Conservation (phyloP, 1,140 invertebrate species). For the Meloidogyne exigua region DNA sequence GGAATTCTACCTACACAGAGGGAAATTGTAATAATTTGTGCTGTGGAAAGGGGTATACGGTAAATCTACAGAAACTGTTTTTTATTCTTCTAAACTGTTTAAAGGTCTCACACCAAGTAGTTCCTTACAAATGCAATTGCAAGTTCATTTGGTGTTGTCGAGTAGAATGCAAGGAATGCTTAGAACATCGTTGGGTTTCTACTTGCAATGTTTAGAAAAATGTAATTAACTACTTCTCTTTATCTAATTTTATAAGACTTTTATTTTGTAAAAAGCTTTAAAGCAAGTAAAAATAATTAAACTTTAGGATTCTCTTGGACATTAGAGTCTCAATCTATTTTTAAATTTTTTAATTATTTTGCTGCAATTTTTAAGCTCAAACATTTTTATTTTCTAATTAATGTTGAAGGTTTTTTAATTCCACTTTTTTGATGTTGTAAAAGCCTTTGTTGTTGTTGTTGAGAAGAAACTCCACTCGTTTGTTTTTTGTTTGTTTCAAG, state of each 20-base stretch:
- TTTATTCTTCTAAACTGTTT: background rate
- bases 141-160: conserved; percentile 89
- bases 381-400: background rate
- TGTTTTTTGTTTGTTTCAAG: background rate
- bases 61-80: conserved; percentile 15
- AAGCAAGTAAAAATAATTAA: background rate
- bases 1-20: conserved; percentile 71
- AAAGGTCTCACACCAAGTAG: conserved; percentile 77
- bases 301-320: no score
- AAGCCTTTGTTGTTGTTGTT: conserved; percentile 15
- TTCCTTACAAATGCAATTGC: conserved; percentile 86
- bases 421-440: background rate
- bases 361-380: background rate
- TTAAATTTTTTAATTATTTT: no score
- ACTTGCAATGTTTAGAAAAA: conserved; percentile 29
- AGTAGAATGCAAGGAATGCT: conserved; percentile 66
- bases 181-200: conserved; percentile 32
- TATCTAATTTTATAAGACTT: background rate
- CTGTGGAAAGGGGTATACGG: conserved; percentile 80
- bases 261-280: background rate
- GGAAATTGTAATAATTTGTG: conserved; percentile 82
- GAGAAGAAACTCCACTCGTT: conserved; percentile 6
- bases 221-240: background rate
- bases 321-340: no score
- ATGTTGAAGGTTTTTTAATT: background rate